Evolutionary conservation across 2,113 vertebrate species (phyloP), one percentile per base, ranked within the genome.

Genomic region (Halichoerus grypus): DNA sequence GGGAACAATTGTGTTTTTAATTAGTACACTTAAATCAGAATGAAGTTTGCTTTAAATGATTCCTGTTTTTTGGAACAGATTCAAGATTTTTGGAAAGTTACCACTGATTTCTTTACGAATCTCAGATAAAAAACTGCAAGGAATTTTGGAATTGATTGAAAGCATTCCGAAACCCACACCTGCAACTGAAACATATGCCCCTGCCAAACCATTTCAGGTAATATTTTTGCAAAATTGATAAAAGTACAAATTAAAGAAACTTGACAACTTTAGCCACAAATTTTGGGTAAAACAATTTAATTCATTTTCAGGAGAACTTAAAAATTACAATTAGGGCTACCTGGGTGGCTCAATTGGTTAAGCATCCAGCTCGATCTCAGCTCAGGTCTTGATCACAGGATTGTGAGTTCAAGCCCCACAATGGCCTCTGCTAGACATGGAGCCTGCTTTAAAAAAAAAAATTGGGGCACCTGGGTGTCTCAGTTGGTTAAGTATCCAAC

Each of bases 91-190:
- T 93, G 99, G 99, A 87, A 98, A 99, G 91, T 99, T 99, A 90
- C 99, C 99, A 85, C 98, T 99, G 97, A 98, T 99, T 95, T 99
- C 99, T 91, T 87, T 99, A 84, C 98, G 99, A 95, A 99, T 99
- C 96, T 99, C 99, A 49, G 99, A 99, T 96, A 98, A 99, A 96
- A 99, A 99, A 98, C 97, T 99, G 19, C 99, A 98, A 91, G 99
- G 99, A 57, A 99, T 99, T 90, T 98, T 99, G 98, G 98, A 99
- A 95, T 98, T 99, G 96, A 96, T 99, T 81, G 99, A 99, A 18
- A 99, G 99, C 92, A 99, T 99, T 98, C 99, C 99, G 3, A 99
- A 99, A 90, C 99, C 99, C 67, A 98, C 99, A 98, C 99, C 98
- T 96, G 96, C 67, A 82, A 95, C 99, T 96, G 96, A 98, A 67